phyloP scores from a whole-genome alignment of 1,140 invertebrate species.

The Calosoma granatense region DNA sequence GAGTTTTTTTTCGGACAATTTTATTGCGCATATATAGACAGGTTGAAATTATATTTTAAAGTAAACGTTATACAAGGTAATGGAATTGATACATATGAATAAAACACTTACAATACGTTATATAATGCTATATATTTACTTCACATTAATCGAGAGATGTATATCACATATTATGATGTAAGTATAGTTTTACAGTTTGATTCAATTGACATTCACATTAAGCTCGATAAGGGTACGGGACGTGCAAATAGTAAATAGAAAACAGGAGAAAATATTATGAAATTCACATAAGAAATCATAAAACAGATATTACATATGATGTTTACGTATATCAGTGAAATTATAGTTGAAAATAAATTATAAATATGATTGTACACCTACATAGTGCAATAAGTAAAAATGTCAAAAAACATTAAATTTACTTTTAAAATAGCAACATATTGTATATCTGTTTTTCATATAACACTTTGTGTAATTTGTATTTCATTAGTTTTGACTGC shows the following conservation, averaged over 20 bases:
- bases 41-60: too few species aligned
- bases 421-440: conserved; percentile 1
- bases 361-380: conserved; percentile 2
- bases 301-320: not conserved
- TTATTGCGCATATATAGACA: not conserved
- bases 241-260: not conserved
- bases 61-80: too few species aligned
- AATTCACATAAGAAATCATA: not conserved
- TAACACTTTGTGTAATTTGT: not conserved
- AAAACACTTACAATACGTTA: not conserved
- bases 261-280: not conserved
- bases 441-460: not conserved
- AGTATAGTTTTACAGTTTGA: not conserved
- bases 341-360: not conserved
- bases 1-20: too few species aligned
- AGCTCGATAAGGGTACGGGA: not conserved
- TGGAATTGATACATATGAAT: not conserved
- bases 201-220: conserved; percentile 5
- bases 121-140: conserved; percentile 7
- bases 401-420: not conserved
- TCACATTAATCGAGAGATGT: not conserved
- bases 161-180: conserved; percentile 3
- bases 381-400: not conserved
- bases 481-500: not conserved
- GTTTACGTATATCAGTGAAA: not conserved